Evolutionary conservation across 2,888 invertebrate species (phyloP).

Genomic region (Ophion slaviceki): DNA sequence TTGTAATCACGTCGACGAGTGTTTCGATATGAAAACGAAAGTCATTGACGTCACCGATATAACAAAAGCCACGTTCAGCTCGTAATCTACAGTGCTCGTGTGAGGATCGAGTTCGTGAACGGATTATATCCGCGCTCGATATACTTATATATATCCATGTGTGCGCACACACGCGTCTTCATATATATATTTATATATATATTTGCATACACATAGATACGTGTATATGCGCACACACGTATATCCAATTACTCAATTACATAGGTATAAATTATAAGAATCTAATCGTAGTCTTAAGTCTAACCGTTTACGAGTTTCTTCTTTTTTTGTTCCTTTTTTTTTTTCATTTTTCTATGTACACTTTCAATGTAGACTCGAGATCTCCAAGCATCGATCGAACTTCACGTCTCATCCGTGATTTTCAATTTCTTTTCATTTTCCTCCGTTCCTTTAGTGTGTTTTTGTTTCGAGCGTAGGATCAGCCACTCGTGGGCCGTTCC

Average conservation of each 20-base stretch:
- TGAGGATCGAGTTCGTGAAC: conserved; percentile 67
- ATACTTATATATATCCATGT: conserved; percentile 58
- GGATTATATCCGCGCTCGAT: conserved; percentile 68
- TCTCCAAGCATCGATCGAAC: conserved; percentile 59
- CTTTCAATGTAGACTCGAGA: conserved; percentile 73
- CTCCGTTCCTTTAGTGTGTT: conserved; percentile 26
- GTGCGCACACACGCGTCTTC: conserved; percentile 66
- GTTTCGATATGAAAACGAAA: conserved; percentile 44
- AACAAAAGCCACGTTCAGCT: conserved; percentile 68
- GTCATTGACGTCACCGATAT: conserved; percentile 47
- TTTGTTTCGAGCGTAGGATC: background rate
- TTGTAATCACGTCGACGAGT: conserved; percentile 36
- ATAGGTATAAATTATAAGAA: conserved; percentile 80
- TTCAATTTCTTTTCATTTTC: conserved; percentile 38
- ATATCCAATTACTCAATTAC: conserved; percentile 62
- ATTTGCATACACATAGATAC: conserved; percentile 44
- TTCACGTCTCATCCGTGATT: conserved; percentile 56
- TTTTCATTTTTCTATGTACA: conserved; percentile 76
- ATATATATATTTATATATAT: conserved; percentile 50
- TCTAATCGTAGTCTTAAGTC: conserved; percentile 75
- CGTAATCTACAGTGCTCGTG: conserved; percentile 74
- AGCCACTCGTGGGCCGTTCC: background rate
- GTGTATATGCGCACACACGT: conserved; percentile 69
- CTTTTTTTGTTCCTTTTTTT: conserved; percentile 52
- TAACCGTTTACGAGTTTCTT: conserved; percentile 74